Base-by-base conservation (phyloP, 2,797 vertebrate genomes). In the Tachyglossus aculeatus region DNA sequence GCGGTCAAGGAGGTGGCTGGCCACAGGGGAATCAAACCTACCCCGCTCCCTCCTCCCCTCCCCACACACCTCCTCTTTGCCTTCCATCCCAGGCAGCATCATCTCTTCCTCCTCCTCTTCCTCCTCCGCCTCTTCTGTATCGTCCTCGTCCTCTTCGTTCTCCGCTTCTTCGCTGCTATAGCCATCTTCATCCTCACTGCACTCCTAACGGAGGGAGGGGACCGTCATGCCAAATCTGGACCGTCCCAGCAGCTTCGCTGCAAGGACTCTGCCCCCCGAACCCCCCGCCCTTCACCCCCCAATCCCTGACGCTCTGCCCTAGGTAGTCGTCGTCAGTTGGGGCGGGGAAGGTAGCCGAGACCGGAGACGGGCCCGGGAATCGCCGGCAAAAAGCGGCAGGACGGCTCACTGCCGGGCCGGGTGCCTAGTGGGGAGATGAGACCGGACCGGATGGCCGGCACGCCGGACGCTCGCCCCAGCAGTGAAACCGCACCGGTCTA, bases 61-160 rank as follows among this genome's bases (percentile, higher is more conserved):
- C 48, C 53, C 37, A 87, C 84, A 61, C 53, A 98, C 98, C 96
- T 99, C 98, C 81, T 99, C 98, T 85, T 98, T 99, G 62, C 97
- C 97, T 45, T 98, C 97, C 97, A 99, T 98, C 79, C 97, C 97
- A 44, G 97, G 97, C 68, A 99, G 90, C 92, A 96, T 96, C 95
- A 97, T 96, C 60, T 97, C 96, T 67, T 97, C 96, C 59, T 95
- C 95, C 3, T 96, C 94, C 22, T 90, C 89, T 25, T 82, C 74
- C 0, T 81, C 77, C 56, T 95, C 94, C 4, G 89, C 89, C 48
- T 98, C 97, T 47, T 95, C 92, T 4, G 91, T 93, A 50, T 93
- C 92, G 72, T 93, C 92, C 41, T 93, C 92, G 15, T 93, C 90
- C 34, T 93, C 92, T 53, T 92, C 92, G 2, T 93, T 90, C 67